phyloP scores from a whole-genome alignment of 2,888 invertebrate genomes.

The Coelopa pilipes region DNA sequence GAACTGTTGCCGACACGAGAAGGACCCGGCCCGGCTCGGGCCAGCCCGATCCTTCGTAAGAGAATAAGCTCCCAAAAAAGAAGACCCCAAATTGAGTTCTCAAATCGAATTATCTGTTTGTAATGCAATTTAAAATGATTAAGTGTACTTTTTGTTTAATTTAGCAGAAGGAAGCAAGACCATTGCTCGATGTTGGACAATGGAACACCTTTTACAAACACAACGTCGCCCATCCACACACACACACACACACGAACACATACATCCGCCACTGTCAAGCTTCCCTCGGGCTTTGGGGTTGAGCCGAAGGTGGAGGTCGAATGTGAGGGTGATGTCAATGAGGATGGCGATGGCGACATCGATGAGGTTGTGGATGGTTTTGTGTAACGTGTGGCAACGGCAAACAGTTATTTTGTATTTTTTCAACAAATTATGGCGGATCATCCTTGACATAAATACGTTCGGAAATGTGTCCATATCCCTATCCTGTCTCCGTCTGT shows the following conservation, averaged over 20 bases:
- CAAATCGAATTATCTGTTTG: conserved; percentile 40
- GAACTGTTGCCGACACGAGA: too few relatives aligned
- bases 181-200: neutral
- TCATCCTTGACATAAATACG: conserved; percentile 44
- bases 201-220: conserved; percentile 35
- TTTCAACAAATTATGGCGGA: conserved; percentile 41
- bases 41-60: too few relatives aligned
- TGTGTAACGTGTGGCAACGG: conserved; percentile 17
- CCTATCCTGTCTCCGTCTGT: too few relatives aligned
- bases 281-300: conserved; percentile 3
- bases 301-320: neutral
- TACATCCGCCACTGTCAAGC: neutral
- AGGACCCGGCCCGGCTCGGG: too few relatives aligned
- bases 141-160: conserved; percentile 36
- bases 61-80: neutral
- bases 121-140: conserved; percentile 33
- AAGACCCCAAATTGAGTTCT: neutral
- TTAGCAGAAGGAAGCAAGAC: conserved; percentile 24
- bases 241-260: conserved; percentile 30
- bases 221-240: conserved; percentile 1
- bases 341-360: neutral
- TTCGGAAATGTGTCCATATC: conserved; percentile 10
- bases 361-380: neutral
- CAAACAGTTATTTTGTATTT: conserved; percentile 32
- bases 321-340: neutral